A percentile compares a stretch with the other conserved stretches of the same genome.
phyloP scores from a whole-genome alignment of 2,797 vertebrate genomes.

The Cryptoprocta ferox region DNA sequence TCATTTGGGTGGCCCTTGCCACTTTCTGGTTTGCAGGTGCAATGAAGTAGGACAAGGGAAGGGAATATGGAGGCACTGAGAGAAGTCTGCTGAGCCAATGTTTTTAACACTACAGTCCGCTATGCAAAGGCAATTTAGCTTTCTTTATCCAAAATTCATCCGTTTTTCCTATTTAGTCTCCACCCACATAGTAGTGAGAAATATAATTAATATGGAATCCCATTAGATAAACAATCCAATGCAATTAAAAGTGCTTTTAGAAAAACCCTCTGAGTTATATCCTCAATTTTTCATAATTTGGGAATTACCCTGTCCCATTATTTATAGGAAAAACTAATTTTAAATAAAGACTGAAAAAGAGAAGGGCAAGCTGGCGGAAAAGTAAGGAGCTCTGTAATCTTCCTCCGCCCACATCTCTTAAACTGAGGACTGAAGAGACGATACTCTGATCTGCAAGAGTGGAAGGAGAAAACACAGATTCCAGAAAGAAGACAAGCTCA shows the following conservation, averaged over 20 bases:
- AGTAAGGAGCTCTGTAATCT: no score
- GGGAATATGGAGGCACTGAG: fast-evolving
- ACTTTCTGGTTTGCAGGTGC: background rate
- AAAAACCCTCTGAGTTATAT: background rate
- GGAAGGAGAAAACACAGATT: no score
- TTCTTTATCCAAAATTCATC: background rate
- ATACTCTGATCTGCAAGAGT: no score
- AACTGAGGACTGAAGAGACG: no score
- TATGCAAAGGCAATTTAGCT: background rate
- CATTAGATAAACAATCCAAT: background rate
- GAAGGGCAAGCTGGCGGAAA: no score
- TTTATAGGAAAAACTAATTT: background rate
- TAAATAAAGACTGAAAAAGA: background rate
- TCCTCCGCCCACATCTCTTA: no score
- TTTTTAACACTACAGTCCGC: background rate
- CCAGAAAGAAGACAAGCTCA: no score
- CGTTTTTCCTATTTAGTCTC: background rate
- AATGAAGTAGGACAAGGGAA: background rate
- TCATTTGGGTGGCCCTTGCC: background rate
- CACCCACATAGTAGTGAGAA: background rate
- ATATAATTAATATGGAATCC: background rate
- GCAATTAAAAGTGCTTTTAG: background rate
- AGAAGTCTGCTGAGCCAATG: background rate
- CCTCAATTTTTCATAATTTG: background rate
- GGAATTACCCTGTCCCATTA: background rate